A percentile compares a stretch with the other conserved stretches of the same genome.
Evolutionary conservation across 23 tunicate genomes (phyloP).

Genomic region (Ciona savignyi): DNA sequence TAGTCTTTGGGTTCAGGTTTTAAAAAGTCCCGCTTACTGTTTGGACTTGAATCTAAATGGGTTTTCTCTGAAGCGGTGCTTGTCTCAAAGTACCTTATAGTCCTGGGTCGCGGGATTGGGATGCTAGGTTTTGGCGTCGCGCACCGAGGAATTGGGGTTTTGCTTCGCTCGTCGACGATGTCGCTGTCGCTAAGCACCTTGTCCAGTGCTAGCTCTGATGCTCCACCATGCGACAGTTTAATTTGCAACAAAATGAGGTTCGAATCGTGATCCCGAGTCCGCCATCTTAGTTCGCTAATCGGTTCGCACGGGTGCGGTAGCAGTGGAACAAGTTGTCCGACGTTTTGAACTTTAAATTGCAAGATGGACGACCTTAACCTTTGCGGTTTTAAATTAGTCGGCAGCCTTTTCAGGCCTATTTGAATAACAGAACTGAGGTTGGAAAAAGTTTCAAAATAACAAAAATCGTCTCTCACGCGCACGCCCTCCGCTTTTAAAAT

Average conservation of each 20-base stretch:
- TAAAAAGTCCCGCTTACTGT: not conserved
- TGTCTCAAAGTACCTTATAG: not conserved
- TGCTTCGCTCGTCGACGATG: not conserved
- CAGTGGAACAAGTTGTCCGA: constrained; percentile 66
- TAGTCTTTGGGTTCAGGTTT: not conserved
- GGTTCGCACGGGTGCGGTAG: constrained; percentile 71
- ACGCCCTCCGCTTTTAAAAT: constrained; percentile 26
- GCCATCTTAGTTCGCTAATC: constrained; percentile 74
- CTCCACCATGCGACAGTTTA: constrained; percentile 4
- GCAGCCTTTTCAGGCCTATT: constrained; percentile 60
- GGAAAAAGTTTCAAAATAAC: constrained; percentile 34
- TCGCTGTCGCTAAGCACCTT: not conserved
- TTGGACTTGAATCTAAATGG: not conserved
- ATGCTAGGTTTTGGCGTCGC: constrained; percentile 9
- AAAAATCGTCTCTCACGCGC: constrained; percentile 70
- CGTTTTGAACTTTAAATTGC: constrained; percentile 73
- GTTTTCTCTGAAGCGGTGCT: not conserved
- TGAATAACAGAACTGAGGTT: constrained; percentile 53
- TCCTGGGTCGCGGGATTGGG: constrained; percentile 7
- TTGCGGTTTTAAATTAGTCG: constrained; percentile 26
- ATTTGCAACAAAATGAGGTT: constrained; percentile 47
- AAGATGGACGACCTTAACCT: constrained; percentile 56
- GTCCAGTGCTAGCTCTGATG: not conserved
- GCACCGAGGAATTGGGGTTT: constrained; percentile 6
- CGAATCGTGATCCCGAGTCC: constrained; percentile 81